Conservation (phyloP, 2,113 vertebrate genomes). For the Otolemur garnettii region DNA sequence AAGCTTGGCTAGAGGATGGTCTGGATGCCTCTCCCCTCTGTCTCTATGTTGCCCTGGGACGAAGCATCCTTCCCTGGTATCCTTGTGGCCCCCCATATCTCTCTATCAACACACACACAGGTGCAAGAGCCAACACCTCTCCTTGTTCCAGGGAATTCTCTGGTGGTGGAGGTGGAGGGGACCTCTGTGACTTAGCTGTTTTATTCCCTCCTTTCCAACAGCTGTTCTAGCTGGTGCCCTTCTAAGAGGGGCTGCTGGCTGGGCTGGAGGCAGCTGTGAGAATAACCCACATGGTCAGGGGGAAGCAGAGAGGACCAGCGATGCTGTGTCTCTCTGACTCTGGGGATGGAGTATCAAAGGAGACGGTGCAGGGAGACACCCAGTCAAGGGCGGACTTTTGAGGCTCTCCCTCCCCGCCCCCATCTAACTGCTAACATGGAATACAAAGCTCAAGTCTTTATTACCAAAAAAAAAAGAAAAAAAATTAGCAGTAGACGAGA, state of each 20-base stretch:
- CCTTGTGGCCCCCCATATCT: neutral
- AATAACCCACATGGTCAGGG: slow-evolving; percentile 42
- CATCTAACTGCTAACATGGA: slow-evolving; percentile 13
- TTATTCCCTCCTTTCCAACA: neutral
- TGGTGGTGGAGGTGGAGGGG: neutral
- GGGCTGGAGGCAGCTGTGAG: neutral
- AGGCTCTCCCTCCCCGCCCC: neutral
- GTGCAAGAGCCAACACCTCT: neutral
- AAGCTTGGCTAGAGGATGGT: neutral
- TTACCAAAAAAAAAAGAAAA: neutral
- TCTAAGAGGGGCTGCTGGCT: neutral
- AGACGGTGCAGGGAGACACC: neutral
- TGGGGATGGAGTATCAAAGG: neutral
- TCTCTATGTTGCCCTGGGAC: neutral
- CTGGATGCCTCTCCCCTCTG: neutral
- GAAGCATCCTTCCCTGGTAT: neutral
- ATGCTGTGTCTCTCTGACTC: neutral
- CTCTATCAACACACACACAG: no score
- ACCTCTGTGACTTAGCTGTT: neutral
- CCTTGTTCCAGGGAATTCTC: neutral
- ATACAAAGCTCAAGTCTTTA: slow-evolving; percentile 73
- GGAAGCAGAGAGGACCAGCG: neutral
- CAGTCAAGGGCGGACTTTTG: neutral
- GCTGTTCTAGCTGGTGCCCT: neutral
- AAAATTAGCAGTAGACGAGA: neutral